Conservation (phyloP, 1,140 invertebrate genomes). For the Dendroctonus valens region DNA sequence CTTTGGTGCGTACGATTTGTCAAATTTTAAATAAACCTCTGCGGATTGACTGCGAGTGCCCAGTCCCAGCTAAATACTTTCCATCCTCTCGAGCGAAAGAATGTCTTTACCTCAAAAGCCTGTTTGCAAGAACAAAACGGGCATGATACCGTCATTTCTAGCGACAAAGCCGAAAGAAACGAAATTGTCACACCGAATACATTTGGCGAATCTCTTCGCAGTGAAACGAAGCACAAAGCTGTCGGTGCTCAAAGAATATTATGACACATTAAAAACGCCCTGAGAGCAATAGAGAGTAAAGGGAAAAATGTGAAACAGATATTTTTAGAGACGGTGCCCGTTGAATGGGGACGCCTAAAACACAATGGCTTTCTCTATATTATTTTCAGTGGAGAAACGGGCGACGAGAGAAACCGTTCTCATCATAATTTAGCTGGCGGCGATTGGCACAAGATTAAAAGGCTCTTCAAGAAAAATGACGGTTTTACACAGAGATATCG, state of each 20-base stretch:
- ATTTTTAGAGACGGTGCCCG: constrained; percentile 8
- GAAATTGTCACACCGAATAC: no score
- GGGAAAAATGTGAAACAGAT: constrained; percentile 26
- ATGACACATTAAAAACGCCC: constrained; percentile 32
- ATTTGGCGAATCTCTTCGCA: no score
- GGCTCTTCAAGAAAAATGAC: constrained; percentile 24
- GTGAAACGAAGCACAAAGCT: no score
- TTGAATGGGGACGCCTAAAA: constrained; percentile 2
- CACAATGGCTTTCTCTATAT: constrained; percentile 24
- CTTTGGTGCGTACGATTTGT: no score
- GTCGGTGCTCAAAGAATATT: constrained; percentile 15
- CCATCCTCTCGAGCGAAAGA: no score
- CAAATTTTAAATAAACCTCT: no score
- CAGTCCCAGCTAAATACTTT: no score
- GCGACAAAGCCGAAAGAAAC: no score
- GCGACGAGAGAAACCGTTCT: constrained; percentile 15
- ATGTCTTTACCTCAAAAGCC: no score
- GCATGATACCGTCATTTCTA: no score
- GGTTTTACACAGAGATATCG: constrained; percentile 17
- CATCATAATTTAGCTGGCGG: constrained; percentile 18
- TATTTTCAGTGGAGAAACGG: constrained; percentile 15
- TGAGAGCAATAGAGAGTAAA: constrained; percentile 27
- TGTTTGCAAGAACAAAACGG: no score
- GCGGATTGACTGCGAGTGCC: no score
- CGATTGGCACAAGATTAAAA: constrained; percentile 27